Conservation (phyloP, 2,797 vertebrate genomes). For the Silurus lanzhouensis region DNA sequence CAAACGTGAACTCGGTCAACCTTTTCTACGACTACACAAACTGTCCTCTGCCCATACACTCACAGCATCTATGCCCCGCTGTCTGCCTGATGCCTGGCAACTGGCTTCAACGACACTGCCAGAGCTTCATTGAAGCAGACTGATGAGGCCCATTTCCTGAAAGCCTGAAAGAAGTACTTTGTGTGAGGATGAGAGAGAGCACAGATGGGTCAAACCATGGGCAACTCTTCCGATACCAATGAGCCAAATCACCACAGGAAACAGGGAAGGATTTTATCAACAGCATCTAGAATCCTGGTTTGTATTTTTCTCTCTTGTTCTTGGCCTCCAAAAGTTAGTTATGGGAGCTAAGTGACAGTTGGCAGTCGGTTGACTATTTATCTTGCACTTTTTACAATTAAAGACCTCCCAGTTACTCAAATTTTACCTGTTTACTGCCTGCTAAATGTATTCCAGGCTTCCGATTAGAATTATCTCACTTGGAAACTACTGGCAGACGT, state of each 20-base stretch:
- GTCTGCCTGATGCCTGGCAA: slow-evolving; percentile 51
- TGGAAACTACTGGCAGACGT: slow-evolving; percentile 21
- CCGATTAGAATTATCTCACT: slow-evolving; percentile 9
- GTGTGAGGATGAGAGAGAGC: slow-evolving; percentile 52
- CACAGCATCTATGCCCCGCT: slow-evolving; percentile 38
- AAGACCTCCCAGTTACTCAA: not conserved
- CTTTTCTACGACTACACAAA: slow-evolving; percentile 23
- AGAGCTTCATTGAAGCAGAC: slow-evolving; percentile 39
- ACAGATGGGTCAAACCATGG: slow-evolving; percentile 37
- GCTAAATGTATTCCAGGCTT: slow-evolving; percentile 8
- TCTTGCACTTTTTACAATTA: slow-evolving; percentile 22
- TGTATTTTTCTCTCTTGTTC: slow-evolving; percentile 22
- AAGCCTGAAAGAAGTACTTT: slow-evolving; percentile 56
- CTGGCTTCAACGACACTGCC: slow-evolving; percentile 36
- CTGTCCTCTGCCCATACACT: slow-evolving; percentile 38
- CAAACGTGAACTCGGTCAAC: slow-evolving; percentile 46
- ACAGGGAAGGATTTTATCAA: slow-evolving; percentile 38
- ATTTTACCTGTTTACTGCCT: slow-evolving; percentile 26
- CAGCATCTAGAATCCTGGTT: slow-evolving; percentile 35
- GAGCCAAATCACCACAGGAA: slow-evolving; percentile 35
- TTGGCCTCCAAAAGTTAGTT: slow-evolving; percentile 5
- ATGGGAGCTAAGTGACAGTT: slow-evolving; percentile 30
- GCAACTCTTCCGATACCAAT: slow-evolving; percentile 49
- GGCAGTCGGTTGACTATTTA: slow-evolving; percentile 22
- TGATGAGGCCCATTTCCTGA: slow-evolving; percentile 52